Base-by-base conservation (phyloP, 2,113 vertebrate species). In the Ameiurus melas region DNA sequence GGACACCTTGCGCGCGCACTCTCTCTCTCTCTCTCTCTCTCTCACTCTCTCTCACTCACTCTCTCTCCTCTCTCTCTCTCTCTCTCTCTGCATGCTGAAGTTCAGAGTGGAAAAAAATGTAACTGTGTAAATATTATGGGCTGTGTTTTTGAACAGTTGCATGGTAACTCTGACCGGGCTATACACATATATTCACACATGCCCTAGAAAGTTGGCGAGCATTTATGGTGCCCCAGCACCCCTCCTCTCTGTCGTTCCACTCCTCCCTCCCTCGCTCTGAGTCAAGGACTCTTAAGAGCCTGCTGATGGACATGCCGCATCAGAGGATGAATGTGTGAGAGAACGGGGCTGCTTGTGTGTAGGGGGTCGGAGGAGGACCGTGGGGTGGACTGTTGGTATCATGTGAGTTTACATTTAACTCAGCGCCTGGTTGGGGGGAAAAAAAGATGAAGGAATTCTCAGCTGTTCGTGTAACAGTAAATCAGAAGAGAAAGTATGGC, bases 71-170 rank as follows among this genome's bases (percentile, higher is more conserved):
- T 84, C 36, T 68, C 88, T 91, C 90, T 81, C 82, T 71, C 51
- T 81, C 53, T 62, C 84, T 79, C 87, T 83, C 81, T 62, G 33
- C 68, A 85, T 90, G 84, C 91, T 92, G 94, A 93, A 94, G 92
- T 91, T 91, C 89, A 85, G 88, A 39, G 93, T 87, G 95, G 94
- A 95, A 95, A 95, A 94, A 94, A 94, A 91, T 92, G 90, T 90
- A 91, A 89, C 93, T 94, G 93, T 93, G 93, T 94, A 95, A 95
- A 95, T 96, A 96, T 95, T 96, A 95, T 96, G 93, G 89, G 92
- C 92, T 92, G 93, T 94, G 93, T 94, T 93, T 91, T 87, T 92
- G 51, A 86, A 89, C 93, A 93, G 94, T 95, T 93, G 94, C 95
- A 27, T 94, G 94, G 95, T 95, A 95, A 95, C 95, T 89, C 81